Base-by-base conservation (phyloP, 2,888 invertebrate species). In the Pseudeuparius sepicola region DNA sequence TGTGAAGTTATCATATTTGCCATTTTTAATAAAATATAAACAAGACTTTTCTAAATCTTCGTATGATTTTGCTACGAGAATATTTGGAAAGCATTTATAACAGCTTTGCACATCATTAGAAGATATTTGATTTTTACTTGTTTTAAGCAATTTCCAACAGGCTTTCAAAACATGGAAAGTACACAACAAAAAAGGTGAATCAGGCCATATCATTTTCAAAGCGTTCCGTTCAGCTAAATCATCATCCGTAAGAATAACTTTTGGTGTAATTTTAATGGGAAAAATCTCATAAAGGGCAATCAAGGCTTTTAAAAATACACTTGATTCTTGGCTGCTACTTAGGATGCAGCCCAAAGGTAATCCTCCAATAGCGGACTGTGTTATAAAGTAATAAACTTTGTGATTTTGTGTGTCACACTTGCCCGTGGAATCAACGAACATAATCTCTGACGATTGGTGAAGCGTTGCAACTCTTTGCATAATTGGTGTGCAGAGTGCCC, bases 91-190 rank as follows among this genome's bases (percentile, higher is more conserved):
- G 2, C 13, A 29, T 14, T 12, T 37, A 15, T 37, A 34, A 26
- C 7, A 24, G 14, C 14, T 4, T 23, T 37, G 40, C 11, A 14
- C 24, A 32, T 40, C 17, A 14, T 37, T 14, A 15, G 9, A 20
- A 11, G 14, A 10, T 16, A 40, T 28, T 20, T 15, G 13, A 24
- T 40, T 40, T 10, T 28, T 34, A 9, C 28, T 10, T 14, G 23
- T 31, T 14, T 5, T 31, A 14, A 40, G 7, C 33, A 23, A 40
- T 15, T 38, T 37, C 38, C 38, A 40, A 34, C 12, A 14, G 15
- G 36, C 11, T 32, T 39, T 37, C 20, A 37, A 37, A 33, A 40
- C 34, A 33, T 40, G 32, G 24, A 39, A 37, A 24, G 36, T 32
- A 31, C 27, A 37, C 7, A 37, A 24, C n/a, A 42, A 24, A 20